These are phyloP conservation scores for Tapirus terrestris DNA, from an alignment of 2,113 vertebrate genomes.

Conservation along the genomic window DNA sequence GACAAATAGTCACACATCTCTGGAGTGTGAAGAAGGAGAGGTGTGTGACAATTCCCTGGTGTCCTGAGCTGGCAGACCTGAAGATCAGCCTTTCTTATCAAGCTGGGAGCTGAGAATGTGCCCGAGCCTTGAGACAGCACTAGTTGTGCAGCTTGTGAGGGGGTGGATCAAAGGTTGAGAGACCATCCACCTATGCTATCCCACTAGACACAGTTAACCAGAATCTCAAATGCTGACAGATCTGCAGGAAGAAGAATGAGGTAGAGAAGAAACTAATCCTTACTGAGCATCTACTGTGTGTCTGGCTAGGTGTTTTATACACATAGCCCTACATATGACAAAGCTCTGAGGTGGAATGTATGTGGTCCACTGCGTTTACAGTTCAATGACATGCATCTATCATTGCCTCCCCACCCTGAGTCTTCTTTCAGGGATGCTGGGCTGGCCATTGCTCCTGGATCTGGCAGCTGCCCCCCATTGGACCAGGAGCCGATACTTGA, in stretches of 20 bases:
- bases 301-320: not conserved
- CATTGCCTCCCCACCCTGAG: not conserved
- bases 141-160: not conserved
- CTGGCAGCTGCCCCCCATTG: not conserved
- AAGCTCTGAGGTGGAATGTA: not conserved
- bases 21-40: not conserved
- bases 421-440: not conserved
- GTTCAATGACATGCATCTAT: not conserved
- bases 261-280: not conserved
- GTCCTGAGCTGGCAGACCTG: not conserved
- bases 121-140: no score
- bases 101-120: no score
- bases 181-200: accelerated
- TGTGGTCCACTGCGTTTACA: not conserved
- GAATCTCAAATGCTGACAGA: not conserved
- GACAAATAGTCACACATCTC: not conserved
- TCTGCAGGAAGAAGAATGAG: not conserved
- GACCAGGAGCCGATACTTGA: not conserved
- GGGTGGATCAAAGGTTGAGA: not conserved
- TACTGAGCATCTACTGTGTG: not conserved
- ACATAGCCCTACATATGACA: not conserved
- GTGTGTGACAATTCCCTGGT: not conserved
- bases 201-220: not conserved
- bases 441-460: not conserved
- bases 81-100: not conserved